phyloP scores from a whole-genome alignment of 2,113 vertebrate species.

The Dendrocopos noguchii region DNA sequence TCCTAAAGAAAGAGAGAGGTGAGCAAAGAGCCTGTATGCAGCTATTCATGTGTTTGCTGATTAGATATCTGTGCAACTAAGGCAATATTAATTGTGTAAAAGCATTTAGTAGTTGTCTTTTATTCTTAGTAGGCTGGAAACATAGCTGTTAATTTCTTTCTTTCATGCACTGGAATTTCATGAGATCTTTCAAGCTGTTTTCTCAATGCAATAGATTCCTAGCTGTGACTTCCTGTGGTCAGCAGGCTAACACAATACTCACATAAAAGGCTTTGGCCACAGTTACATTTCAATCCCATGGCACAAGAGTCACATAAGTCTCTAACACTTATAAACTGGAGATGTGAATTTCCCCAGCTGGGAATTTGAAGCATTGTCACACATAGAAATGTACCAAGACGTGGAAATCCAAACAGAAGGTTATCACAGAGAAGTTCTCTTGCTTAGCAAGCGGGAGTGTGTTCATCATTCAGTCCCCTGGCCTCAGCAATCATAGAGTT shows the following conservation, averaged over 20 bases:
- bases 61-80: background rate
- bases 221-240: background rate
- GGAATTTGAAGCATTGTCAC: background rate
- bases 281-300: background rate
- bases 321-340: background rate
- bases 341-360: background rate
- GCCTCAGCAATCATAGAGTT: background rate
- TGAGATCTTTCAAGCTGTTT: background rate
- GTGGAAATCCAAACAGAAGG: background rate
- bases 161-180: background rate
- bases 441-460: background rate
- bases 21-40: background rate
- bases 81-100: background rate
- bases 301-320: background rate
- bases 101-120: background rate
- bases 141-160: background rate
- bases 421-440: background rate
- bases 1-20: background rate
- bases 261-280: background rate
- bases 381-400: background rate
- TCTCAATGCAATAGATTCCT: background rate
- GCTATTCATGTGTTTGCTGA: background rate
- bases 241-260: background rate
- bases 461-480: background rate
- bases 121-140: conserved; percentile 6